A percentile compares a stretch with the other conserved stretches of the same genome.
These are phyloP conservation scores for Styela clava DNA, from an alignment of 23 tunicate genomes.

Conservation along the genomic window DNA sequence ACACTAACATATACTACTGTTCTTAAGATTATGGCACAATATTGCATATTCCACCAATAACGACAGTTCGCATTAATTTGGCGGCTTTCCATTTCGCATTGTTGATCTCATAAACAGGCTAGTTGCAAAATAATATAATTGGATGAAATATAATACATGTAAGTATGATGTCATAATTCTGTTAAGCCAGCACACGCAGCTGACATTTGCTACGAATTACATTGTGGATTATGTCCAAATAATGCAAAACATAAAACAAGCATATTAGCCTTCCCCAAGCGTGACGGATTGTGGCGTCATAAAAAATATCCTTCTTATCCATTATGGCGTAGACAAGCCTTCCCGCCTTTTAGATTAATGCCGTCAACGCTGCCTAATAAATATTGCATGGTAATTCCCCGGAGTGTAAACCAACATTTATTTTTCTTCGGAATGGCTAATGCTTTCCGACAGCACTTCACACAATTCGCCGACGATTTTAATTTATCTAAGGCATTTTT, in stretches of 20 bases:
- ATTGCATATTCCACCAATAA: too few relatives aligned
- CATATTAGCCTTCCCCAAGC: too few relatives aligned
- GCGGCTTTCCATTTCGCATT: neutral
- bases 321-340: neutral
- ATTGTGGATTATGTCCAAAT: neutral
- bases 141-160: neutral
- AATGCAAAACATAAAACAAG: too few relatives aligned
- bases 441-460: neutral
- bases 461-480: neutral
- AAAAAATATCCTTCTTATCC: too few relatives aligned
- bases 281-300: too few relatives aligned
- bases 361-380: neutral
- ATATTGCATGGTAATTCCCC: neutral
- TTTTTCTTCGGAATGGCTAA: neutral
- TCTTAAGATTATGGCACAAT: too few relatives aligned
- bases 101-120: neutral
- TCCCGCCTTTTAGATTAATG: neutral
- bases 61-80: too few relatives aligned
- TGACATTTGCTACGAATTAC: neutral
- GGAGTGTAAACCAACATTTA: neutral
- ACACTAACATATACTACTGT: too few relatives aligned
- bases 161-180: neutral
- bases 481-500: too few relatives aligned
- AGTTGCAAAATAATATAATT: neutral
- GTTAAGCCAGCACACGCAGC: neutral